Conservation (phyloP, 2,888 invertebrate genomes). For the Chromoteleia sp. region DNA sequence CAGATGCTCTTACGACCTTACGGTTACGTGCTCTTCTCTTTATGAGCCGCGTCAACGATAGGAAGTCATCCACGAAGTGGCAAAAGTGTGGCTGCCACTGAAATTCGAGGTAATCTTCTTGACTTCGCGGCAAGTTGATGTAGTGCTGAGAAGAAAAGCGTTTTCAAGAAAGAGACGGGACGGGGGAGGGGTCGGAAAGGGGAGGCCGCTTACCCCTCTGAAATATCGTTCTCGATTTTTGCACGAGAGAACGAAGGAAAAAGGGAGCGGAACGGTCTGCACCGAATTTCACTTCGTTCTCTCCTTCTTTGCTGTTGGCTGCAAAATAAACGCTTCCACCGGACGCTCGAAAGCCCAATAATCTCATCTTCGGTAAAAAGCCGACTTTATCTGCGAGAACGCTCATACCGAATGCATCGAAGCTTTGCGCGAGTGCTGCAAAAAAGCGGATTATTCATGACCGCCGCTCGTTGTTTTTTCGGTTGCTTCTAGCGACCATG, state of each 20-base stretch:
- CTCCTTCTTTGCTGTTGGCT: not conserved
- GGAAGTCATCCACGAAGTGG: constrained; percentile 63
- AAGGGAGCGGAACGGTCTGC: constrained; percentile 19
- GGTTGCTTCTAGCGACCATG: not conserved
- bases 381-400: constrained; percentile 32
- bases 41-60: constrained; percentile 67
- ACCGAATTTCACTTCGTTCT: constrained; percentile 18
- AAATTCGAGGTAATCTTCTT: constrained; percentile 60
- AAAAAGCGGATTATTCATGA: constrained; percentile 29
- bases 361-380: constrained; percentile 53
- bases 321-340: constrained; percentile 36
- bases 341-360: constrained; percentile 52
- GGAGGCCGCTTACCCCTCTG: constrained; percentile 36
- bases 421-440: constrained; percentile 14
- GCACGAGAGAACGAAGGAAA: constrained; percentile 24
- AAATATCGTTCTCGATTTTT: constrained; percentile 46
- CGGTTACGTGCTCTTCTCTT: constrained; percentile 62
- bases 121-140: constrained; percentile 53
- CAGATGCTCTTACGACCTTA: constrained; percentile 60
- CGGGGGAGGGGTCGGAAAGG: not conserved
- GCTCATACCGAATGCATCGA: constrained; percentile 13
- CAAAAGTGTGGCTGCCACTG: constrained; percentile 55
- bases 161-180: constrained; percentile 13
- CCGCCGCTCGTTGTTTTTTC: not conserved
- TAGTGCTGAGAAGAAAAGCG: constrained; percentile 51